phyloP scores from a whole-genome alignment of 1,140 invertebrate genomes.

The Lepidurus couesii region DNA sequence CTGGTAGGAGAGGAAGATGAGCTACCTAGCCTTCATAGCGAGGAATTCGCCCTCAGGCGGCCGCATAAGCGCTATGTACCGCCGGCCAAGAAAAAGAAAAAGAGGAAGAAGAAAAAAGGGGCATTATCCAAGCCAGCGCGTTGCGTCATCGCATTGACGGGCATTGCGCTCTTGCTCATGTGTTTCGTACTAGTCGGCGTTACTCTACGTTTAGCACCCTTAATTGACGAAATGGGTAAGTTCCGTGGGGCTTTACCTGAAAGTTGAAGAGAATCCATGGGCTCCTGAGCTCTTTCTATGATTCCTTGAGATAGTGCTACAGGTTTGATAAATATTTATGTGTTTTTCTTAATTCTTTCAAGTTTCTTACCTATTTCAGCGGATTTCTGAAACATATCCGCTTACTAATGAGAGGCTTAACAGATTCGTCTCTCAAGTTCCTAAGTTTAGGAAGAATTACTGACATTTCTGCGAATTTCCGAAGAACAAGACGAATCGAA shows the following conservation, averaged over 20 bases:
- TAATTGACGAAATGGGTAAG: constrained; percentile 45
- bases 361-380: too few species aligned
- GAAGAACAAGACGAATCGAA: too few species aligned
- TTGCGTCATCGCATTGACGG: constrained; percentile 41
- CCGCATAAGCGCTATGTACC: constrained; percentile 8
- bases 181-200: constrained; percentile 43
- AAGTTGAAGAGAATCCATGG: background rate
- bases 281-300: background rate
- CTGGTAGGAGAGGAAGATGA: background rate
- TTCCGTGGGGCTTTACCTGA: constrained; percentile 5
- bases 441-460: too few species aligned
- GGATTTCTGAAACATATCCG: too few species aligned
- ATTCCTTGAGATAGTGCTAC: too few species aligned
- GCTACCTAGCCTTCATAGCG: background rate
- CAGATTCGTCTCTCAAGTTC: too few species aligned
- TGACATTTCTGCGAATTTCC: too few species aligned
- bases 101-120: constrained; percentile 19
- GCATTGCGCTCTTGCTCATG: constrained; percentile 41
- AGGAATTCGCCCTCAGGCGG: constrained; percentile 4
- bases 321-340: too few species aligned
- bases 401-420: too few species aligned
- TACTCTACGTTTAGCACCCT: constrained; percentile 42
- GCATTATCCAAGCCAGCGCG: constrained; percentile 39
- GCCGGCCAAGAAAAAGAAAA: constrained; percentile 8
- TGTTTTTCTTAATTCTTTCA: too few species aligned